Evolutionary conservation across 2,797 vertebrate species (phyloP), one percentile per base, ranked within the genome.

Genomic region (Chaenodraco wilsoni): DNA sequence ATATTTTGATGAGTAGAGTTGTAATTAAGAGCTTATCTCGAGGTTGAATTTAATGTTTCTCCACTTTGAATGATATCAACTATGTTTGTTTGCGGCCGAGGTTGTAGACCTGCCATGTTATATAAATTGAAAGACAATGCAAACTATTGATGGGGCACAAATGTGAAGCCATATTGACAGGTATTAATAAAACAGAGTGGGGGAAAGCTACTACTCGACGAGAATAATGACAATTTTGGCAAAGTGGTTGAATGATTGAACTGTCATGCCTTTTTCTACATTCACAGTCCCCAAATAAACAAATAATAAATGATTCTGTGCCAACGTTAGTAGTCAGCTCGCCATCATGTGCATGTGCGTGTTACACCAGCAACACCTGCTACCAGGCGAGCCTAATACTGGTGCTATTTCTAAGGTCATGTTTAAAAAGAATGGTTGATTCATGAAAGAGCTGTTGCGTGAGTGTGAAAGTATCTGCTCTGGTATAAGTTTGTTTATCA

Each of bases 401-500:
- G 33, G 33, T 37, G 33, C 33, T 37, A 49, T 62, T 41, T 8
- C 14, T n/a, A 27, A 7, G 12, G 44, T 63, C 2, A 9, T 58
- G 19, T 49, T 66, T 63, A 40, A 33, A 15, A 37, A 17, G 6
- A 56, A 58, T 67, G 9, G 55, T 44, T 17, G 40, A 65, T 70
- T 58, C 8, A 69, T 65, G 41, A 72, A 37, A 41, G 76, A 75
- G 61, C 67, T 72, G 58, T 64, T 33, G 19, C 70, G 12, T 82
- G 40, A 67, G n/a, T 74, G 52, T 69, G 12, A 82, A 67, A 27
- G 19, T 69, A 44, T 78, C 55, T 55, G 51, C 59, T 69, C 52
- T 74, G 73, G 52, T 65, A 44, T 56, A 75, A 23, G 19, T 73
- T 78, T 74, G 56, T 72, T 82, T 74, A 70, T 69, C 65, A 67